Percentiles rank a stretch among this genome's conserved stretches.
These are phyloP conservation scores for Aplochiton taeniatus DNA, from an alignment of 2,797 vertebrate genomes.

Conservation along the genomic window DNA sequence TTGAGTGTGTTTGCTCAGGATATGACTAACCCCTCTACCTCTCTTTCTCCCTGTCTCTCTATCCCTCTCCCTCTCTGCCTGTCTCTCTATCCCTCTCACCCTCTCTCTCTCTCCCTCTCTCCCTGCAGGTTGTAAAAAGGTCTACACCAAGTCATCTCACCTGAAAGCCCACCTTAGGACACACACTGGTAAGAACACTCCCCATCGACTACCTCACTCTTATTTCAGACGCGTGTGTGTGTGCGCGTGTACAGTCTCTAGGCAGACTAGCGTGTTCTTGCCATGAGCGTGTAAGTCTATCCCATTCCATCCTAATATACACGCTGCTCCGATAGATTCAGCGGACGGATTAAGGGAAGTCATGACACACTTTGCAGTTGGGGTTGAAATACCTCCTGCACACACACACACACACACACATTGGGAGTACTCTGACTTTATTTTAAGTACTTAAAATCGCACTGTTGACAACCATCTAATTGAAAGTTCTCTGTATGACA, in stretches of 20 bases:
- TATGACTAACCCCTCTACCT: not conserved
- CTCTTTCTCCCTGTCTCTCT: not conserved
- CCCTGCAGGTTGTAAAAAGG: constrained; percentile 93
- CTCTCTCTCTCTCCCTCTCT: not conserved
- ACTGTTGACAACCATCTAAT: no score
- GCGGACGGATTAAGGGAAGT: constrained; percentile 46
- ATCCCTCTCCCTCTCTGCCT: not conserved
- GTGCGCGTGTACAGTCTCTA: constrained; percentile 75
- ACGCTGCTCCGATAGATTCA: not conserved
- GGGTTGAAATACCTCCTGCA: constrained; percentile 46
- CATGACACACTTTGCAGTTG: constrained; percentile 56
- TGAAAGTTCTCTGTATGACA: no score
- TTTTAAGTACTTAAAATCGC: no score
- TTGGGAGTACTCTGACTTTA: no score
- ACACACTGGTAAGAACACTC: constrained; percentile 91
- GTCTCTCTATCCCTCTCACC: not conserved
- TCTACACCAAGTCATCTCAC: constrained; percentile 99
- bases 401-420: constrained; percentile 20
- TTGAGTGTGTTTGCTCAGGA: not conserved
- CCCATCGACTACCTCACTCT: constrained; percentile 41
- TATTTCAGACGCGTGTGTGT: constrained; percentile 51
- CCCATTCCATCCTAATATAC: constrained; percentile 70
- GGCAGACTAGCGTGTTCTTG: constrained; percentile 76
- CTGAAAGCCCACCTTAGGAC: constrained; percentile 99
- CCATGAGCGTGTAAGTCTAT: constrained; percentile 77